Percentiles rank a stretch among this genome's conserved stretches.
These are phyloP conservation scores for Falco concolor DNA, from an alignment of 2,797 vertebrate genomes.

Conservation along the genomic window DNA sequence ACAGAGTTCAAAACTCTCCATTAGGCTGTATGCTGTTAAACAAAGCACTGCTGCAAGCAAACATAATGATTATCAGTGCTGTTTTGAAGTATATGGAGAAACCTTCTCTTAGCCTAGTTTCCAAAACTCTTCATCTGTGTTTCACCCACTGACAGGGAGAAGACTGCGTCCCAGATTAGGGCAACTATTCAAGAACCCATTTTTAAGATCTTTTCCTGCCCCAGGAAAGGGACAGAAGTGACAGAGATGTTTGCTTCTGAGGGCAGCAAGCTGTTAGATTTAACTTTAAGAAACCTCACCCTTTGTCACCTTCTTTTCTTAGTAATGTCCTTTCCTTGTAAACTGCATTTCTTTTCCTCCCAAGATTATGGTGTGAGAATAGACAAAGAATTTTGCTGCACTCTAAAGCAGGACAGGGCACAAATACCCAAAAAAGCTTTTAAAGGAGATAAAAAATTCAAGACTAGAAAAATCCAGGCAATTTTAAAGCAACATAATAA, in stretches of 20 bases:
- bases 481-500: not conserved
- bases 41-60: not conserved
- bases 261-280: not conserved
- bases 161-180: not conserved
- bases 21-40: not conserved
- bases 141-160: not conserved
- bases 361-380: not conserved
- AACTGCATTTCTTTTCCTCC: conserved; percentile 1
- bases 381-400: not conserved
- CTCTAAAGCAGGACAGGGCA: not conserved
- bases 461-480: not conserved
- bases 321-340: not conserved
- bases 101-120: not conserved
- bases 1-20: not conserved
- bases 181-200: not conserved
- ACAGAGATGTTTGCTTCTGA: not conserved
- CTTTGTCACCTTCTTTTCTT: not conserved
- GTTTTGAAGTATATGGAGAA: not conserved
- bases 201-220: not conserved
- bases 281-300: not conserved
- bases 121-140: not conserved
- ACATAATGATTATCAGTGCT: not conserved
- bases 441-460: not conserved
- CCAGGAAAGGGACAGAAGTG: not conserved
- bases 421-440: not conserved